Evolutionary conservation across 2,888 invertebrate species (phyloP), one percentile per base, ranked within the genome.

Genomic region (Luperina testacea): DNA sequence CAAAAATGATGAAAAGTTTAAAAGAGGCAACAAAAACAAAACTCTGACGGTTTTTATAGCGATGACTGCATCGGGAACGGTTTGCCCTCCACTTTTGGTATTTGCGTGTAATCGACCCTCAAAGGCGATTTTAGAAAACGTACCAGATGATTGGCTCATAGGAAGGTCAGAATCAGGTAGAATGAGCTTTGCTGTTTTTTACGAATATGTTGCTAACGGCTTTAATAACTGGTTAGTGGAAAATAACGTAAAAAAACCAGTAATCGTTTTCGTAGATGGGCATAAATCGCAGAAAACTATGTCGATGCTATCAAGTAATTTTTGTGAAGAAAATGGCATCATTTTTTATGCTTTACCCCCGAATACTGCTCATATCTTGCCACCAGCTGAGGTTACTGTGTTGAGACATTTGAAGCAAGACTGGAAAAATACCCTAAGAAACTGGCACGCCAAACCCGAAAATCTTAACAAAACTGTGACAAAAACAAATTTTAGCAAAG

Each of bases 291-390:
- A 77, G 17, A 42, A 45, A 5, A 32, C 32, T 51, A 38, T 65
- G 32, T 74, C 32, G 3, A 65, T 75, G 57, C 24, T 24, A 0
- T 32, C 53, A 57, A 48, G 45, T 65, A 27, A 53, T 1, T 48
- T 74, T 32, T 77, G 74, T 48, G 74, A 64, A 20, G 76, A 64
- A 53, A 53, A 77, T 73, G 74, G 42, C 11, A 76, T 72, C 24
- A 53, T 53, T 53, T 53, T 53, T 0, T 53, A 53, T 7, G 53
- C 53, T 32, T 72, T 64, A 42, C 53, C 72, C 1, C 24, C 42
- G 2, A 72, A 77, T 64, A 9, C n/a, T 1, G 11, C 45, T 53
- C 53, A 53, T 42, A 77, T 65, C 13, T 13, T 74, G 53, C 53
- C 57, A 77, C 45, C 77, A 45, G 45, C 57, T 6, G 77, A 48